Base-by-base conservation (phyloP, 1,140 invertebrate species). In the Pogonognathellus flavescens region DNA sequence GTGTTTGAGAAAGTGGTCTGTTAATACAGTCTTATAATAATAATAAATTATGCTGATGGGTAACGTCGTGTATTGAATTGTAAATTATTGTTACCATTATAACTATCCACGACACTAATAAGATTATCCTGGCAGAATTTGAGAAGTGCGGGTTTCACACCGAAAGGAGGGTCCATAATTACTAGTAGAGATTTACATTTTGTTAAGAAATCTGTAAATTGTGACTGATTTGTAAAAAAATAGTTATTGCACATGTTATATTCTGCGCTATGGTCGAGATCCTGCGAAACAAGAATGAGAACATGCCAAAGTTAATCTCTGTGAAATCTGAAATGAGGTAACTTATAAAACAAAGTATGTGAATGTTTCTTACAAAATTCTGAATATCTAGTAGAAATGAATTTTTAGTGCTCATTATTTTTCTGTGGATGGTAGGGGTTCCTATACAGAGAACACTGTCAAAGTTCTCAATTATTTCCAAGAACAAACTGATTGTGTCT, bases 221-320 rank as follows among this genome's bases (percentile, higher is more conserved):
- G 14, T 80, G 55, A 25, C 18, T 82, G 31, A 52, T 62, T 50
- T 11, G 50, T 57, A 60, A 85, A 85, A 18, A 85, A 85, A 25
- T 81, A 52, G 41, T 85, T 80, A 53, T 85, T 85, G 31, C 84
- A 85, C 84, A 85, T 85, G 49, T 85, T 85, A 31, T 85, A 85
- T 20, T 85, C 50, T 18, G 84, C 52, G 52, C 41, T 85, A 5
- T 52, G 25, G 14, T 49, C 18, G 31, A 76, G 31, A 50, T 76
- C 70, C 70, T 76, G 13, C 8, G 49, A 76, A 11, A 49, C n/a
- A 50, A 49, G 4, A 41, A 72, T 3, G 5, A 31, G n/a, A n/a
- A 70, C 6, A 14, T 16, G 3, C n/a, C 1, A 4, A 57, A 57
- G n/a, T 57, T 6, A 57, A n/a, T n/a, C n/a, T n/a, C 13, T 57